Percentiles rank a stretch among this genome's conserved stretches.
Evolutionary conservation across 2,888 invertebrate genomes (phyloP).

Genomic region (Lochmaea crataegi): DNA sequence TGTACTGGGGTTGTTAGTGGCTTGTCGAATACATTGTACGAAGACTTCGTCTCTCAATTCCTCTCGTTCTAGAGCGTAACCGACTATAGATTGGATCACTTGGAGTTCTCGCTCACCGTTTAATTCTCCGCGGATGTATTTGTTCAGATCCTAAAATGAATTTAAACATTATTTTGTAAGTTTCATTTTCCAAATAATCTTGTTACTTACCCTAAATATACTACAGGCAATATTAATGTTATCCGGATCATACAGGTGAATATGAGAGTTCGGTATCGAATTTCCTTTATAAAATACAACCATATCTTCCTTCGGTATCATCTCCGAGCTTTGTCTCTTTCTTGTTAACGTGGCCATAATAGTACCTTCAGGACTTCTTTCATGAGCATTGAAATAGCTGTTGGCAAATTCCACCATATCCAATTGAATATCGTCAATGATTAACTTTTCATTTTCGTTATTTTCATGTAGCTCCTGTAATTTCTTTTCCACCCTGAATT

Average conservation of each 20-base stretch:
- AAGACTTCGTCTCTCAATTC: slow-evolving; percentile 93
- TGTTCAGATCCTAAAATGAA: slow-evolving; percentile 81
- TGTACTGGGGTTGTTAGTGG: slow-evolving; percentile 87
- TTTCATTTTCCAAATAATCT: not conserved
- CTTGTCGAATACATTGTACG: slow-evolving; percentile 88
- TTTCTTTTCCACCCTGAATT: slow-evolving; percentile 87
- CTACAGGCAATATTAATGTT: slow-evolving; percentile 90
- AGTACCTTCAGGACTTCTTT: slow-evolving; percentile 86
- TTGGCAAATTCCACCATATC: slow-evolving; percentile 95
- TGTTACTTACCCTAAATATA: slow-evolving; percentile 83
- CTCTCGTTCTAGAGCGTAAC: slow-evolving; percentile 89
- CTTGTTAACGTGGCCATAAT: slow-evolving; percentile 88
- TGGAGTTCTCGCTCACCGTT: slow-evolving; percentile 85
- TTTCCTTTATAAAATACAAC: slow-evolving; percentile 88
- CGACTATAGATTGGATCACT: slow-evolving; percentile 86
- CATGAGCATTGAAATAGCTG: slow-evolving; percentile 90
- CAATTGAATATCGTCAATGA: slow-evolving; percentile 72
- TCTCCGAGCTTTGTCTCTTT: slow-evolving; percentile 81
- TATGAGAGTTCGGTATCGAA: slow-evolving; percentile 91
- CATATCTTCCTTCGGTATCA: slow-evolving; percentile 93
- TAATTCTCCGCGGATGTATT: slow-evolving; percentile 89
- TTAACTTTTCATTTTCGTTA: slow-evolving; percentile 68
- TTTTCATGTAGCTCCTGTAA: slow-evolving; percentile 82
- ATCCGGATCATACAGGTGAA: slow-evolving; percentile 95
- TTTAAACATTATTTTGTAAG: not conserved